Conservation (phyloP, 2,113 vertebrate genomes). For the Barnardius zonarius region DNA sequence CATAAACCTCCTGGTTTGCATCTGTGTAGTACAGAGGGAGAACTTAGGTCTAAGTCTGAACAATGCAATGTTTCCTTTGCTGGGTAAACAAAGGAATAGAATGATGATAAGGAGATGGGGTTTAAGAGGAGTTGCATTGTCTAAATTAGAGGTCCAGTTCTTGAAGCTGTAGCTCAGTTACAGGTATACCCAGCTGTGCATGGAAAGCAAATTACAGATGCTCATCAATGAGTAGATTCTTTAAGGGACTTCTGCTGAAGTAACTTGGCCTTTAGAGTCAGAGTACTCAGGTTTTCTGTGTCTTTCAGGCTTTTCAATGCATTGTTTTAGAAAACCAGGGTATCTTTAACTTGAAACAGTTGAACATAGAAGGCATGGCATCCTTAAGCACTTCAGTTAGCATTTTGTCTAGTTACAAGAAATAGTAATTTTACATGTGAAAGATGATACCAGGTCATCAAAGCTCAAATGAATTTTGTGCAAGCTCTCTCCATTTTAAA, state of each 20-base stretch:
- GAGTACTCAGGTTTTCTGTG: not conserved
- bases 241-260: not conserved
- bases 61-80: not conserved
- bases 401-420: not conserved
- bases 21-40: not conserved
- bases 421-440: not conserved
- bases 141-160: not conserved
- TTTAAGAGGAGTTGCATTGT: not conserved
- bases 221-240: not conserved
- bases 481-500: not conserved
- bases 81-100: not conserved
- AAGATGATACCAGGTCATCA: not conserved
- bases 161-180: not conserved
- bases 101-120: not conserved
- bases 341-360: not conserved
- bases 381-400: not conserved
- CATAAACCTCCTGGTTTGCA: not conserved
- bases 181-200: not conserved
- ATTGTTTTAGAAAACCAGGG: not conserved
- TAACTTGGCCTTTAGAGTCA: not conserved
- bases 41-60: not conserved
- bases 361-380: not conserved
- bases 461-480: not conserved
- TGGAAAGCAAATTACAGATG: not conserved
- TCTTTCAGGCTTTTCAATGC: not conserved